phyloP scores from a whole-genome alignment of 30 jellyfish, hydroid and myxozoan species.

The Aurelia aurita complex sp. Pacific region DNA sequence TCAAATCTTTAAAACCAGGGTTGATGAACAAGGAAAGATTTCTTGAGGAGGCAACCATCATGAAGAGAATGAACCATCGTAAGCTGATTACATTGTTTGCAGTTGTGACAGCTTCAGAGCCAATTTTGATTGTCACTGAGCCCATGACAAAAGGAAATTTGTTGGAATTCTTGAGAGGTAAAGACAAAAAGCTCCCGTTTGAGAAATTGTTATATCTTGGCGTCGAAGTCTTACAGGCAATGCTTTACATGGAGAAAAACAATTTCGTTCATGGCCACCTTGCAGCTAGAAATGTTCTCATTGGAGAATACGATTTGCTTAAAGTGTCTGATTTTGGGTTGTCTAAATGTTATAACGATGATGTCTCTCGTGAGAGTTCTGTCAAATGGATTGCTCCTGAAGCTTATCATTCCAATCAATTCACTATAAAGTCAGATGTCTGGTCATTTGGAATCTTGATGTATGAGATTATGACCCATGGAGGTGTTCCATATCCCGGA shows the following conservation, averaged over 20 bases:
- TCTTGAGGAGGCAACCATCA: slow-evolving; percentile 85
- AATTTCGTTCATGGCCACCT: slow-evolving; percentile 89
- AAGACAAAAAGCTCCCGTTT: slow-evolving; percentile 58
- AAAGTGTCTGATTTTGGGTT: slow-evolving; percentile 96
- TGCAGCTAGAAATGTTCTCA: slow-evolving; percentile 96
- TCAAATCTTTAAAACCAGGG: slow-evolving; percentile 88
- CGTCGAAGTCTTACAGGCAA: slow-evolving; percentile 94
- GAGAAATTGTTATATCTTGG: slow-evolving; percentile 70
- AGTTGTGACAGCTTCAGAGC: slow-evolving; percentile 87
- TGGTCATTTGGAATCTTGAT: slow-evolving; percentile 98
- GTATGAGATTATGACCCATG: slow-evolving; percentile 92
- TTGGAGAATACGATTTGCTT: slow-evolving; percentile 78
- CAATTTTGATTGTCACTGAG: slow-evolving; percentile 91
- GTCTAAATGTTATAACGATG: slow-evolving; percentile 91
- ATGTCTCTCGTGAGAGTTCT: slow-evolving; percentile 79
- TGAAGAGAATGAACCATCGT: slow-evolving; percentile 87
- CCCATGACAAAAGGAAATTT: slow-evolving; percentile 91
- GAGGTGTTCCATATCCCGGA: slow-evolving; percentile 95
- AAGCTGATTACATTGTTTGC: slow-evolving; percentile 87
- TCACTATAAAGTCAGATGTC: slow-evolving; percentile 95
- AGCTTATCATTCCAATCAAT: slow-evolving; percentile 83
- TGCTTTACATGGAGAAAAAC: slow-evolving; percentile 84
- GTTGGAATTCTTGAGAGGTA: slow-evolving; percentile 87
- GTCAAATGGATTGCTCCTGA: slow-evolving; percentile 99
- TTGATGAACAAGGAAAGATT: slow-evolving; percentile 89